Percentiles rank a stretch among this genome's conserved stretches.
These are phyloP conservation scores for Eucidaris tribuloides DNA, from an alignment of 35 echinoderm and acorn worm genomes.

Conservation along the genomic window DNA sequence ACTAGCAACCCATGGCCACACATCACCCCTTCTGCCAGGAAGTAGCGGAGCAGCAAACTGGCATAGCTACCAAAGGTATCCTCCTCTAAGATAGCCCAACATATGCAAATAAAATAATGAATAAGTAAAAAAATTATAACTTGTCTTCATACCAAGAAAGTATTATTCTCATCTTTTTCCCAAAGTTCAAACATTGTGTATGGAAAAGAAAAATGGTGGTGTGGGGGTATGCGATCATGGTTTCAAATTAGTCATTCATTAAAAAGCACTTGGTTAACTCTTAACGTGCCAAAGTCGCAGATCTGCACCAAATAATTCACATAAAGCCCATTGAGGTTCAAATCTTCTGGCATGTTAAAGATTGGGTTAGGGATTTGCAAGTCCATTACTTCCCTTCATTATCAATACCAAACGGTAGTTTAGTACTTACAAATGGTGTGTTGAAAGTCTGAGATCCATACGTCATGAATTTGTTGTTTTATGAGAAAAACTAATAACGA, in stretches of 20 bases:
- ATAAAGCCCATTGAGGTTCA: too few relatives aligned
- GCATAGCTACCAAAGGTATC: constrained; percentile 77
- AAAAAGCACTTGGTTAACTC: not conserved
- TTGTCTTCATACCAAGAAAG: not conserved
- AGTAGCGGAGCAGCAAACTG: constrained; percentile 76
- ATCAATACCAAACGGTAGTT: too few relatives aligned
- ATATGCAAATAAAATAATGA: too few relatives aligned
- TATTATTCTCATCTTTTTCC: not conserved
- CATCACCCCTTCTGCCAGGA: constrained; percentile 89
- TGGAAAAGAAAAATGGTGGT: not conserved
- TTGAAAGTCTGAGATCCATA: too few relatives aligned
- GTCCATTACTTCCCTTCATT: too few relatives aligned
- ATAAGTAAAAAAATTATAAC: not conserved
- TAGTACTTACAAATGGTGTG: too few relatives aligned
- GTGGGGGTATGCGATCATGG: not conserved
- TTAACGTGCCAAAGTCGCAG: too few relatives aligned
- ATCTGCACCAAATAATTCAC: too few relatives aligned
- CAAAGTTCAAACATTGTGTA: not conserved
- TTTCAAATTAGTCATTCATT: not conserved
- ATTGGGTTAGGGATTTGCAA: too few relatives aligned
- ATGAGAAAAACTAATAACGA: too few relatives aligned
- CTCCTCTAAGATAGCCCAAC: constrained; percentile 75
- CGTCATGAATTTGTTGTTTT: too few relatives aligned
- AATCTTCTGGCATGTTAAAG: too few relatives aligned
- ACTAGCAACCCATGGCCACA: constrained; percentile 70